Evolutionary conservation across 2,888 invertebrate genomes (phyloP), one percentile per base, ranked within the genome.

Genomic region (Ashinkailepas kermadecensis): DNA sequence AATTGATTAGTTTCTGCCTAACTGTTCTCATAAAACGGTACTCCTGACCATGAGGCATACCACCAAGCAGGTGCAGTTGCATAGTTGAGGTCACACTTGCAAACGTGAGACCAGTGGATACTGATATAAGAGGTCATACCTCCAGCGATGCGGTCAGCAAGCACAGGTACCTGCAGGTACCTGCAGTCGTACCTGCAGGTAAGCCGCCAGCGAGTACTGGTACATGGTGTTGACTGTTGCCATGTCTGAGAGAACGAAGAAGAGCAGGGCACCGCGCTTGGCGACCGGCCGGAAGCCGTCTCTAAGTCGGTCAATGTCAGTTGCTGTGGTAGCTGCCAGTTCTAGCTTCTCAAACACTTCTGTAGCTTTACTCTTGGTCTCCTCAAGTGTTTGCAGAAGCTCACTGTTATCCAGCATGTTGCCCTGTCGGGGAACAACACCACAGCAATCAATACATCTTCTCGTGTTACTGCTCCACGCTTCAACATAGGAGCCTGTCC

Each of bases 381-480:
- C 94, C 86, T 97, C 96, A 81, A 97, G 88, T 0, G 95, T 96
- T 83, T 92, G 89, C 23, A 97, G 91, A 13, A 96, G 89, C 85
- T 96, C 96, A 0, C 92, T 92, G 85, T 97, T 96, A 86, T 97
- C 96, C 86, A 97, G 88, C 95, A 97, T 96, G 88, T 95, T 96
- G 23, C 96, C 96, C 0, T 74, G 74, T 9, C 39, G 18, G 54
- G 12, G 15, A 59, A 11, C 59, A 7, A 15, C 59, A 59, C 39
- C 39, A 39, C 39, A 39, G 1, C 39, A 39, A 39, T 39, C 39
- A 39, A 39, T 4, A 39, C 39, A 39, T 39, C 39, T 39, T 39
- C 39, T 39, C 39, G 39, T 39, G 39, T 39, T 39, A 39, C 39
- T 39, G 39, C 39, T 39, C 39, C 39, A 39, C 39, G 39, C 39